phyloP scores from a whole-genome alignment of 2,888 invertebrate species.

The Lochmaea crataegi region DNA sequence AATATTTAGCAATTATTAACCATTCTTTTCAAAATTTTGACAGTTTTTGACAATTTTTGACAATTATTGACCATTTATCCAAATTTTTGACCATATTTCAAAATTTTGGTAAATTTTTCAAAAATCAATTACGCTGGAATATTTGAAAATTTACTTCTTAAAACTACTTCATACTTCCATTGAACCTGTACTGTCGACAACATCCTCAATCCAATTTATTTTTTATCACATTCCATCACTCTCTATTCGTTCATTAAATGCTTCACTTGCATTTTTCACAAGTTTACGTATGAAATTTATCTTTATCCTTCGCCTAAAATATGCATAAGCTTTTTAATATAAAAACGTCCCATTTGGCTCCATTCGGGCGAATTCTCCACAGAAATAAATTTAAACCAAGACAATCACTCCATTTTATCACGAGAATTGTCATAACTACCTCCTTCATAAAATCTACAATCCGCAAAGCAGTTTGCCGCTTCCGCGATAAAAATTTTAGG shows the following conservation, averaged over 20 bases:
- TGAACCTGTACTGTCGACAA: not conserved
- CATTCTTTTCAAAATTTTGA: no score
- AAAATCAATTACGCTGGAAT: no score
- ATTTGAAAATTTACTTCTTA: no score
- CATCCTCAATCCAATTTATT: not conserved
- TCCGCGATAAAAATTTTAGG: constrained; percentile 24
- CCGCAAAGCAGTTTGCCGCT: constrained; percentile 13
- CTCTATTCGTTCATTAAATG: not conserved
- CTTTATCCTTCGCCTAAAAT: not conserved
- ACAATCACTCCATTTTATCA: constrained; percentile 16
- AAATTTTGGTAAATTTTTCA: no score
- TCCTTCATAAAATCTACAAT: constrained; percentile 22
- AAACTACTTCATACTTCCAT: no score
- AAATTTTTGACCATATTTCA: no score
- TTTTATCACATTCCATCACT: not conserved
- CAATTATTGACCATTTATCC: no score
- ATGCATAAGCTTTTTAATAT: constrained; percentile 10
- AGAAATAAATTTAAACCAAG: constrained; percentile 14
- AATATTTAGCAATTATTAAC: no score
- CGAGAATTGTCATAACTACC: constrained; percentile 23
- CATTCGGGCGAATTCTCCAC: constrained; percentile 1
- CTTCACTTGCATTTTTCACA: not conserved
- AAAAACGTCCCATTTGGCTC: constrained; percentile 4
- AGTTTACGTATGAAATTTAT: not conserved
- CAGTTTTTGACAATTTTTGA: no score